These are phyloP conservation scores for Leptarthrus brevirostris DNA, from an alignment of 2,888 invertebrate genomes.

Conservation along the genomic window DNA sequence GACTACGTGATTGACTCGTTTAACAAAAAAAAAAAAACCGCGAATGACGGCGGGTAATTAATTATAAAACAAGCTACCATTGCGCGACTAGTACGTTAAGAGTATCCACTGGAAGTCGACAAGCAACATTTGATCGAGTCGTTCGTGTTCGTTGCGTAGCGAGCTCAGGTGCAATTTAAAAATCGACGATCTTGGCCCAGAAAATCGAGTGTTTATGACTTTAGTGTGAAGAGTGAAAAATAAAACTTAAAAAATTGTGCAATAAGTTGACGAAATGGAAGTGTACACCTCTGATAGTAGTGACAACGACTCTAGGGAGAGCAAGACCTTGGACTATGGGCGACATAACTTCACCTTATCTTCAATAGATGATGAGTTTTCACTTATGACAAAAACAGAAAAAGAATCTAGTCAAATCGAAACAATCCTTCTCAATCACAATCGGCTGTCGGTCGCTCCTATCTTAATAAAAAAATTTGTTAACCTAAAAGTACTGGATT, in stretches of 20 bases:
- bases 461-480: conserved; percentile 72
- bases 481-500: conserved; percentile 83
- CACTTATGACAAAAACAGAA: conserved; percentile 54
- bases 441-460: conserved; percentile 80
- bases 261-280: conserved; percentile 72
- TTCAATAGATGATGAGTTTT: conserved; percentile 71
- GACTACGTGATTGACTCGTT: neutral
- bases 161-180: neutral
- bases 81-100: no score
- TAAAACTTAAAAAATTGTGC: conserved; percentile 22
- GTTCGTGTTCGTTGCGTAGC: neutral
- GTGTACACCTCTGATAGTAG: conserved; percentile 86
- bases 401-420: conserved; percentile 71
- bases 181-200: neutral
- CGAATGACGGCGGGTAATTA: neutral
- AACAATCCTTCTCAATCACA: conserved; percentile 87
- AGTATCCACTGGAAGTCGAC: no score
- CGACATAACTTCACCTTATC: conserved; percentile 70
- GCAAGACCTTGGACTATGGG: conserved; percentile 78
- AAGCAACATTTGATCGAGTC: no score
- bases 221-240: neutral
- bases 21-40: no score
- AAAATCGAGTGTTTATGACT: no score
- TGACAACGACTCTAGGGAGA: conserved; percentile 79
- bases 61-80: no score